These are phyloP conservation scores for Drosophila nr. perissopoda DNA, from an alignment of 2,888 invertebrate genomes.

Conservation along the genomic window DNA sequence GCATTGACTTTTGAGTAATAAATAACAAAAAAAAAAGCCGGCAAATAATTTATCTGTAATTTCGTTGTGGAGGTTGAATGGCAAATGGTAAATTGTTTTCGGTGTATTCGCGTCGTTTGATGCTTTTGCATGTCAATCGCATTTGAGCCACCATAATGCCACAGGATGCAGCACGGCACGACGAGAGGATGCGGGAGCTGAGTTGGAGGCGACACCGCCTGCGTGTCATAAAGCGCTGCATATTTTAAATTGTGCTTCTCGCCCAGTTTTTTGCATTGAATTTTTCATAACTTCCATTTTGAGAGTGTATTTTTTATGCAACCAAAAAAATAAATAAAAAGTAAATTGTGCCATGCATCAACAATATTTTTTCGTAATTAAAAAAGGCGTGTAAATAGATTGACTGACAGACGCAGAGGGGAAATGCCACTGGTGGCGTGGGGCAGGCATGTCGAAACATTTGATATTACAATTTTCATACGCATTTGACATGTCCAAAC, in stretches of 20 bases:
- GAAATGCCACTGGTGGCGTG: fast-evolving
- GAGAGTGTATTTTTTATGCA: slow-evolving; percentile 1
- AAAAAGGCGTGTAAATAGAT: slow-evolving; percentile 59
- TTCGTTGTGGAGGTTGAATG: neutral
- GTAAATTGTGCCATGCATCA: slow-evolving; percentile 12
- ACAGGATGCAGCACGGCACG: slow-evolving; percentile 31
- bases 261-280: slow-evolving; percentile 42
- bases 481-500: slow-evolving; percentile 57
- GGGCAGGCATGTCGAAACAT: slow-evolving; percentile 23
- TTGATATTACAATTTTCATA: slow-evolving; percentile 57
- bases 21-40: neutral
- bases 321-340: slow-evolving; percentile 16
- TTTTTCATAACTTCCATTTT: slow-evolving; percentile 44
- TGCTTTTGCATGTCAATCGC: slow-evolving; percentile 64
- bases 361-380: slow-evolving; percentile 51
- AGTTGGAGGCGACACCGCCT: slow-evolving; percentile 5
- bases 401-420: slow-evolving; percentile 28
- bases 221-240: slow-evolving; percentile 67
- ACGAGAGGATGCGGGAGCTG: neutral
- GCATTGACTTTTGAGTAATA: neutral
- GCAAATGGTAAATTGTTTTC: slow-evolving; percentile 10
- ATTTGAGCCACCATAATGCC: slow-evolving; percentile 71
- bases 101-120: slow-evolving; percentile 29
- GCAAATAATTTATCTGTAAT: slow-evolving; percentile 21
- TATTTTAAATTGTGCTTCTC: slow-evolving; percentile 58